Conservation (phyloP, 2,797 vertebrate species). For the Bovichtus variegatus region DNA sequence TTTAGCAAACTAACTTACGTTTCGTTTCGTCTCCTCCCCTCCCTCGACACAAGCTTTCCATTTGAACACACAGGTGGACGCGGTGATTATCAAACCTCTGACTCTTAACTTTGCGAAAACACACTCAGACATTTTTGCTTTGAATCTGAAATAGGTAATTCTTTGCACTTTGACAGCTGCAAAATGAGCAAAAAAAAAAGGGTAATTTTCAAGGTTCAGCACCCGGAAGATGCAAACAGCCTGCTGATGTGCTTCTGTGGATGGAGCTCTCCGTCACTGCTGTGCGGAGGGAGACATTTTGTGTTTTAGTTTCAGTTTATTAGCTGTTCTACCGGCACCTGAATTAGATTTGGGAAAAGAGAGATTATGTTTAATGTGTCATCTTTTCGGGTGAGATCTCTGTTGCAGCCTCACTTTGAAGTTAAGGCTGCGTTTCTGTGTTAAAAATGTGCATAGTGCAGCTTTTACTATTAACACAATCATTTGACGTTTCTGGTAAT, state of each 20-base stretch:
- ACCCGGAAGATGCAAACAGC: constrained; percentile 2
- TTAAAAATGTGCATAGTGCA: neutral
- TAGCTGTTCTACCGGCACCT: constrained; percentile 21
- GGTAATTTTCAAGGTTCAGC: constrained; percentile 27
- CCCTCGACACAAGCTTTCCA: neutral
- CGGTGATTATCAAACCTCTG: constrained; percentile 14
- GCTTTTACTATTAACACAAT: neutral
- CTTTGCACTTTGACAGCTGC: constrained; percentile 20
- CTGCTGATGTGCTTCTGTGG: constrained; percentile 23
- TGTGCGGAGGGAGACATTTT: constrained; percentile 1
- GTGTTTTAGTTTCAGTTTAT: constrained; percentile 16
- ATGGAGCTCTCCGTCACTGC: constrained; percentile 8
- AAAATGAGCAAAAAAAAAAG: constrained; percentile 17
- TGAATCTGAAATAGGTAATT: constrained; percentile 4
- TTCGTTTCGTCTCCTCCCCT: neutral
- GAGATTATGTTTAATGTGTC: constrained; percentile 9
- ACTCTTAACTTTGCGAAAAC: constrained; percentile 6
- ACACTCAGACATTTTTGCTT: neutral
- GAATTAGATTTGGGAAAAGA: neutral
- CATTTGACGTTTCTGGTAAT: neutral
- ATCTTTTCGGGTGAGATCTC: neutral
- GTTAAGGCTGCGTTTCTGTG: neutral
- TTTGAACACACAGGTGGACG: constrained; percentile 20
- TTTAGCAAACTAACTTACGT: constrained; percentile 11
- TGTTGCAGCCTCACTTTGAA: constrained; percentile 3